A percentile compares a stretch with the other conserved stretches of the same genome.
Evolutionary conservation across 2,888 invertebrate species (phyloP).

Genomic region (Drymonia ruficornis): DNA sequence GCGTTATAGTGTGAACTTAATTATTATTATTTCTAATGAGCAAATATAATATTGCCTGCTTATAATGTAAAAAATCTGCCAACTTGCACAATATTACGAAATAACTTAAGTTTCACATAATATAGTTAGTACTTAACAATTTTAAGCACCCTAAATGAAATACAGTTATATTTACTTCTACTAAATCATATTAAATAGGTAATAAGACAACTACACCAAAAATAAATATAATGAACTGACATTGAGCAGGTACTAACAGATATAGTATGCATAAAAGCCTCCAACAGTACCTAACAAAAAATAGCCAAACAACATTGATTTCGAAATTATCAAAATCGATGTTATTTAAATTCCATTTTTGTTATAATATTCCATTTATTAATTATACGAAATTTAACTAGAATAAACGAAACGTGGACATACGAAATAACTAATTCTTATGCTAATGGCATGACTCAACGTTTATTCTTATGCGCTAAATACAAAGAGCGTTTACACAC

Average conservation of each 20-base stretch:
- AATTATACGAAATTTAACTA: slow-evolving; percentile 35
- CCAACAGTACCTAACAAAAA: slow-evolving; percentile 29
- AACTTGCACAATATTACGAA: too few species aligned
- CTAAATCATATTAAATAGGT: too few species aligned
- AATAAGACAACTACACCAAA: neutral
- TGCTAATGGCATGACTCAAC: slow-evolving; percentile 82
- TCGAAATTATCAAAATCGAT: slow-evolving; percentile 26
- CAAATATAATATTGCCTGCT: neutral
- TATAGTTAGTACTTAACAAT: too few species aligned
- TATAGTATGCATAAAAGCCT: slow-evolving; percentile 38
- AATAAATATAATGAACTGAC: neutral
- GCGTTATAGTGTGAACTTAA: neutral
- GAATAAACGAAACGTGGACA: slow-evolving; percentile 30
- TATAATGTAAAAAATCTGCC: too few species aligned
- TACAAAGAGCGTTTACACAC: slow-evolving; percentile 36
- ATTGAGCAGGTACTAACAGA: slow-evolving; percentile 31
- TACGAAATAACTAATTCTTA: slow-evolving; percentile 59
- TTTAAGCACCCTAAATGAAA: too few species aligned
- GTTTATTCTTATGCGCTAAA: slow-evolving; percentile 61
- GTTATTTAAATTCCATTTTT: slow-evolving; percentile 17
- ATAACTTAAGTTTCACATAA: too few species aligned
- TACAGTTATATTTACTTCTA: too few species aligned
- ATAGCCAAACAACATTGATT: slow-evolving; percentile 31
- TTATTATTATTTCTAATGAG: neutral
- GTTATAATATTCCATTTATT: slow-evolving; percentile 7